Base-by-base conservation (phyloP, 1,140 invertebrate species). In the Rhagoletis zephyria region DNA sequence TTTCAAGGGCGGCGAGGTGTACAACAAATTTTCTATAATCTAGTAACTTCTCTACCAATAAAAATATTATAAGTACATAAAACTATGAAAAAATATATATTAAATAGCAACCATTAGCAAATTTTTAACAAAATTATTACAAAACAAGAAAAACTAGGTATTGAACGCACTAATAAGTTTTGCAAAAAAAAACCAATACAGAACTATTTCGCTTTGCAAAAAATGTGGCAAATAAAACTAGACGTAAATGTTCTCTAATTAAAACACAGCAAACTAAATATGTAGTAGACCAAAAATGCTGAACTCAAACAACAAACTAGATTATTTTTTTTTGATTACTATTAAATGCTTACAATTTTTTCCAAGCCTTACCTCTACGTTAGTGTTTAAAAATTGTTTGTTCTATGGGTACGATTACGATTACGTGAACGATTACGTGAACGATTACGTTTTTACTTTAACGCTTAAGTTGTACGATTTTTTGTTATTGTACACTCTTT, bases 321-420 rank as follows among this genome's bases (percentile, higher is more conserved):
- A 67, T 56, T 81, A n/a, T n/a, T n/a, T n/a, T 81, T 56, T 12
- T 7, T 42, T 16, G 4, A 10, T 16, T 63, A 63, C 40, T 6
- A 30, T 67, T 40, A 4, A 30, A 81, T 81, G 74, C 48, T 81
- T 81, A 81, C 74, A 81, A 16, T 81, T 81, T 51, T 81, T n/a
- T n/a, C n/a, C 74, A 59, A 81, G 74, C 74, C 74, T 81, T 81
- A 81, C 74, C 74, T 81, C 51, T 81, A 81, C 51, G 51, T 81
- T 81, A 81, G 48, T 81, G 48, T 56, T 81, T 81, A 81, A 81
- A 81, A 56, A 81, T 81, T 81, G 74, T 81, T 81, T 81, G 74
- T 81, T 81, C 74, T 81, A 81, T 81, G 67, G 67, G 14, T 74
- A 74, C 67, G 45, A 56, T 81, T 81, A 81, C 74, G 74, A 19